phyloP scores from a whole-genome alignment of 2,113 vertebrate genomes.

The Mastomys coucha region DNA sequence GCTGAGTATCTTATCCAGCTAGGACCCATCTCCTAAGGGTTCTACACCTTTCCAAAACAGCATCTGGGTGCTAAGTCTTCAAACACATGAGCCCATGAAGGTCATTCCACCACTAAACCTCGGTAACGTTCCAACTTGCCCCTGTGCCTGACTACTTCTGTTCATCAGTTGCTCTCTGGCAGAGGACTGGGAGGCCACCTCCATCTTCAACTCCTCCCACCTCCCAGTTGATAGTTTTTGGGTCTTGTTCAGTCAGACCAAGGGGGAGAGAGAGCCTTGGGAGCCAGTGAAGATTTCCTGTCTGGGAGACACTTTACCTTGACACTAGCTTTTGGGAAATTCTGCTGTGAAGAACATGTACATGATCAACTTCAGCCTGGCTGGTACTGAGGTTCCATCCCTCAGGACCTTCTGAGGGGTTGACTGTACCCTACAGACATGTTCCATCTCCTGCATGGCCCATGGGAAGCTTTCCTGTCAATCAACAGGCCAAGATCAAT shows the following conservation, averaged over 20 bases:
- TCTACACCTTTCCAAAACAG: not conserved
- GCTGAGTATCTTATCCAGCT: not conserved
- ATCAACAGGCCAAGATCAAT: rapidly evolving
- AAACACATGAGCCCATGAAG: not conserved
- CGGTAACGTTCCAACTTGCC: not conserved
- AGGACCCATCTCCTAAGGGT: not conserved
- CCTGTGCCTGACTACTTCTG: not conserved
- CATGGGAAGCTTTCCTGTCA: not conserved
- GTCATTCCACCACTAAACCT: not conserved
- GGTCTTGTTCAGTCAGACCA: not conserved
- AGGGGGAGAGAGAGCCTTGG: not conserved
- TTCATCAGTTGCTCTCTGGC: not conserved
- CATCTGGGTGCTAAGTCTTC: not conserved
- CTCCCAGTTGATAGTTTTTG: not conserved
- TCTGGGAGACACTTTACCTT: not conserved
- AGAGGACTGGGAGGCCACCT: rapidly evolving
- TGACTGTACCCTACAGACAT: rapidly evolving
- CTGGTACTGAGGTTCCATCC: rapidly evolving
- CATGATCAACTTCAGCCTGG: rapidly evolving
- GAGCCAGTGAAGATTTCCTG: not conserved
- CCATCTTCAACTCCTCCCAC: rapidly evolving
- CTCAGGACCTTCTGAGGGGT: not conserved
- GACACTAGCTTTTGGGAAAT: not conserved
- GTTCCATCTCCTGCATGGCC: rapidly evolving
- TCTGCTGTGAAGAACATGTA: not conserved